phyloP scores from a whole-genome alignment of 2,113 vertebrate genomes.

The Lepidothrix coronata region DNA sequence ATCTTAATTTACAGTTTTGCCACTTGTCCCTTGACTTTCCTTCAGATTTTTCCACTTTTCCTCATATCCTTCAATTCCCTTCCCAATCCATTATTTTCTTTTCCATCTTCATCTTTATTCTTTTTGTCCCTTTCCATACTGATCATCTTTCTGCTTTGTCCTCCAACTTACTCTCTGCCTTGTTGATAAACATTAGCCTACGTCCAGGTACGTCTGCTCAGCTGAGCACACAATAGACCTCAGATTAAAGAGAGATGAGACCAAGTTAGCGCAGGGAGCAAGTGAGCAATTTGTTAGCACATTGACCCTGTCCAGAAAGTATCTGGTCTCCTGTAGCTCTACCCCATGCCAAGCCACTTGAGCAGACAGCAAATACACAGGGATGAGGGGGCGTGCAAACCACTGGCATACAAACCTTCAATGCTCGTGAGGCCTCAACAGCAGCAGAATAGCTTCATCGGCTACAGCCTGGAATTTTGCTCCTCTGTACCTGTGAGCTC shows the following conservation, averaged over 20 bases:
- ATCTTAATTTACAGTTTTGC: neutral
- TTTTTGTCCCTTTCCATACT: neutral
- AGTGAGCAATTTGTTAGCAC: neutral
- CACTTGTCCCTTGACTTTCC: neutral
- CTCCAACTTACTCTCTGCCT: neutral
- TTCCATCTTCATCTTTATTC: neutral
- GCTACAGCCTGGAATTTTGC: neutral
- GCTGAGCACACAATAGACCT: neutral
- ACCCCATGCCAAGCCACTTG: neutral
- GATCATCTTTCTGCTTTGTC: neutral
- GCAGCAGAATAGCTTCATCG: neutral
- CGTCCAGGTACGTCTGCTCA: neutral
- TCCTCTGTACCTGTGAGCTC: neutral
- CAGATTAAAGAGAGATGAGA: neutral
- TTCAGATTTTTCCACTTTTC: neutral
- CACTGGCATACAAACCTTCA: neutral
- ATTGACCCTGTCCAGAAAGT: neutral
- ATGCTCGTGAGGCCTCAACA: neutral
- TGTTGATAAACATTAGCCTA: neutral
- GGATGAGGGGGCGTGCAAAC: neutral
- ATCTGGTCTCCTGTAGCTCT: neutral
- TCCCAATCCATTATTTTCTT: neutral
- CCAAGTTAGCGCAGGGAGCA: neutral
- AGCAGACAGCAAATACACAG: neutral
- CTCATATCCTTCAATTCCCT: neutral